These are phyloP conservation scores for Macroramphosus scolopax DNA, from an alignment of 2,797 vertebrate genomes.

Conservation along the genomic window DNA sequence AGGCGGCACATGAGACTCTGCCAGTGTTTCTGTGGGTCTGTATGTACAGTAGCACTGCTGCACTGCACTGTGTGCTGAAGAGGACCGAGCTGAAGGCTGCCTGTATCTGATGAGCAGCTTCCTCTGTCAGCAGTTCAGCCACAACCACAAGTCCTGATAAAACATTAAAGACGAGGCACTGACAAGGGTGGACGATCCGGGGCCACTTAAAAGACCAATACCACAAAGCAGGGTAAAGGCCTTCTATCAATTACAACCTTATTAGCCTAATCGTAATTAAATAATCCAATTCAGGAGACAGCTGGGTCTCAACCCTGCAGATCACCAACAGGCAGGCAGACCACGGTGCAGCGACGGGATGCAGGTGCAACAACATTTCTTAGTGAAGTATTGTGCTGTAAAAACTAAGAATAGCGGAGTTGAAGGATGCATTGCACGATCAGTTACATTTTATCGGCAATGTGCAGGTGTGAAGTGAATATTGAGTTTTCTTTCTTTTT, in stretches of 20 bases:
- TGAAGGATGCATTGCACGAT: too few relatives aligned
- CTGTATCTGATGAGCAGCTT: constrained; percentile 26
- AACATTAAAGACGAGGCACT: constrained; percentile 67
- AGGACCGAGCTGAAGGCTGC: constrained; percentile 1
- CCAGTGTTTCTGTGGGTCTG: constrained; percentile 12
- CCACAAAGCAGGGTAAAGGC: constrained; percentile 62
- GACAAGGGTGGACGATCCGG: constrained; percentile 63
- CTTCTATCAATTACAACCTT: constrained; percentile 71
- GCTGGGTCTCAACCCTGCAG: constrained; percentile 56
- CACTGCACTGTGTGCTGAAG: constrained; percentile 10
- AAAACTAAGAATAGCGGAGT: too few relatives aligned
- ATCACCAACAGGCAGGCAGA: constrained; percentile 43
- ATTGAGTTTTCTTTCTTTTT: background rate
- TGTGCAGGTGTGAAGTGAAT: too few relatives aligned
- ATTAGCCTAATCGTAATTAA: constrained; percentile 74
- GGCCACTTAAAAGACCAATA: constrained; percentile 72
- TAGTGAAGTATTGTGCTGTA: too few relatives aligned
- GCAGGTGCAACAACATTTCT: background rate
- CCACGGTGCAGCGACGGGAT: background rate
- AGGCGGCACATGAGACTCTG: constrained; percentile 14
- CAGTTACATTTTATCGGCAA: too few relatives aligned
- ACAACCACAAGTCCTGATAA: constrained; percentile 54
- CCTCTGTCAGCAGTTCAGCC: constrained; percentile 53
- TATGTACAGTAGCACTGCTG: constrained; percentile 3
- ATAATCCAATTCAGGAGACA: constrained; percentile 70